Base-by-base conservation (phyloP, 2,113 vertebrate genomes). In the Nesoenas mayeri region DNA sequence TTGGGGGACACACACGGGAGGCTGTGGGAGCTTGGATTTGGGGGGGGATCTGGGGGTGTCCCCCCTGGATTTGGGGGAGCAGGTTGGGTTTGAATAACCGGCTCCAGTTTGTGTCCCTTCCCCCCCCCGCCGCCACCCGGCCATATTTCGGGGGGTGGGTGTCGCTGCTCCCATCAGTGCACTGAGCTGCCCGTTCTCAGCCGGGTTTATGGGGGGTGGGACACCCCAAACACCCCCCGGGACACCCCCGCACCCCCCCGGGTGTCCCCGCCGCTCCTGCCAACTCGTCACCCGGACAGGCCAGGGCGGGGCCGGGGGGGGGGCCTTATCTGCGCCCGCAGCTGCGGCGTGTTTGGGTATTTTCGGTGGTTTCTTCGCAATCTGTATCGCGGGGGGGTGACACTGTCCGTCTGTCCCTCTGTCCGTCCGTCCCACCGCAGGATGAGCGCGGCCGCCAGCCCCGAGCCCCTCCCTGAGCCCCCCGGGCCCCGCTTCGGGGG, bases 401-500 rank as follows among this genome's bases (percentile, higher is more conserved):
- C 19, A 21, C 31, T 12, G 29, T n/a, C 69, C 1, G 11, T 42
- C 42, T 42, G 42, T 20, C 29, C 9, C 53, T 42, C 71, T 40
- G 31, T 19, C 36, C 16, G 42, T 44, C 42, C 42, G 42, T 44
- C 4, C 38, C 11, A 15, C 42, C 16, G 57, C 73, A 97, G 83
- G 64, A 98, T 98, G 98, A 98, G 98, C 60, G 79, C 81, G 9
- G 97, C 97, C 15, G 70, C 87, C 81, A 94, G 8, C 85, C 97
- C 97, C 0, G 98, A 98, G 90, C 97, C 94, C 6, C 51, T 96
- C 50, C 96, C 91, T 28, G 96, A 96, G 8, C 93, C 96, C 29
- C 97, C 97, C 9, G 22, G 48, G 48, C 91, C 0, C 95, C 98
- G 86, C 42, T 44, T 17, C 6, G 42, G 15, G 15, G 42, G 42